A percentile compares a stretch with the other conserved stretches of the same genome.
Conservation (phyloP, 2,113 vertebrate species). For the Montifringilla adamsi region DNA sequence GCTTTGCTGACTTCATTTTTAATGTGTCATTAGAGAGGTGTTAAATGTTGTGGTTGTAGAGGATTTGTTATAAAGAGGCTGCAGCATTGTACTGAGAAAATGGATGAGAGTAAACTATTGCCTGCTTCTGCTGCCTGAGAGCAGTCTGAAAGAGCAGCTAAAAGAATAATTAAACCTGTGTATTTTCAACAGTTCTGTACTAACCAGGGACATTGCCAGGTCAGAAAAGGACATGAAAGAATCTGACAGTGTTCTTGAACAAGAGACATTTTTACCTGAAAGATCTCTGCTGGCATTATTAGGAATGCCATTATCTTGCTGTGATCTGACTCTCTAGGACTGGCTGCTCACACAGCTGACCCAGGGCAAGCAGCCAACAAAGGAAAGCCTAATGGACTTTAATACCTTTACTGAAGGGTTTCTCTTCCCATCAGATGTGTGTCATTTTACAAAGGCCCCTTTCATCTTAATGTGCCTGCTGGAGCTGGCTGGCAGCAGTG, state of each 20-base stretch:
- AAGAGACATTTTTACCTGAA: constrained; percentile 4
- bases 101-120: not conserved
- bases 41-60: not conserved
- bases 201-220: not conserved
- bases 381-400: not conserved
- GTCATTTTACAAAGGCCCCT: not conserved
- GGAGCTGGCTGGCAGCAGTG: not conserved
- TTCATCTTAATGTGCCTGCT: not conserved
- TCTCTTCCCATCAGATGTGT: not conserved
- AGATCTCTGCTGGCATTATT: not conserved
- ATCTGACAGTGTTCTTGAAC: not conserved
- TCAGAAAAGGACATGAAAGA: not conserved
- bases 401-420: not conserved
- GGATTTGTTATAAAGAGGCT: not conserved
- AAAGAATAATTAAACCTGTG: not conserved
- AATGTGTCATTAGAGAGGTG: not conserved
- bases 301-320: not conserved
- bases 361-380: not conserved
- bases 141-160: not conserved
- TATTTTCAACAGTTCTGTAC: not conserved
- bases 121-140: not conserved
- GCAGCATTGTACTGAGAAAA: not conserved
- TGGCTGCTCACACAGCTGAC: not conserved
- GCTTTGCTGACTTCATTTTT: not conserved
- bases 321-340: not conserved